phyloP scores from a whole-genome alignment of 1,140 invertebrate species.

The Helicoverpa zea region DNA sequence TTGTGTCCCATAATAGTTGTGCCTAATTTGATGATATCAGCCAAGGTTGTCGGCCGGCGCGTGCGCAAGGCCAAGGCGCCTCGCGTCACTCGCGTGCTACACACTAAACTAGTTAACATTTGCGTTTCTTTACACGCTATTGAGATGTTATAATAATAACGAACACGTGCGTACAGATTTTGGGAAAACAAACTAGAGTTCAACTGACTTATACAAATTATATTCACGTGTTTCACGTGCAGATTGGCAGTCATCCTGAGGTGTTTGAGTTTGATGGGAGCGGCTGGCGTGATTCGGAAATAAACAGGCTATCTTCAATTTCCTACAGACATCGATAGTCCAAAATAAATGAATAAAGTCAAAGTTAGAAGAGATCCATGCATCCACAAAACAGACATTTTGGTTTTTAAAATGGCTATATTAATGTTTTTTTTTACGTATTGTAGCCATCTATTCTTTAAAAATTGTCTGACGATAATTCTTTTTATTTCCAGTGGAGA shows the following conservation, averaged over 20 bases:
- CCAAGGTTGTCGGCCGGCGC: constrained; percentile 35
- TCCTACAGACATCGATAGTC: too few relatives aligned
- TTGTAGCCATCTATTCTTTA: neutral
- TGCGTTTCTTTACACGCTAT: constrained; percentile 2
- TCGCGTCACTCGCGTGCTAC: constrained; percentile 1
- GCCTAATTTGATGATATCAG: constrained; percentile 28
- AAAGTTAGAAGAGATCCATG: neutral
- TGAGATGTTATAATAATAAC: constrained; percentile 9
- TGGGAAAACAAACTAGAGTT: neutral
- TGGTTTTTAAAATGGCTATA: neutral
- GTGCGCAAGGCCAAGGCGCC: constrained; percentile 41
- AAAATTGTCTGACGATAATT: neutral
- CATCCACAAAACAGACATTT: neutral
- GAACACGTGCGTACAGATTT: constrained; percentile 15
- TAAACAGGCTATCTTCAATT: too few relatives aligned
- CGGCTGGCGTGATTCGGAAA: too few relatives aligned
- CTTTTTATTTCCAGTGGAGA: constrained; percentile 90
- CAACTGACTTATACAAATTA: neutral
- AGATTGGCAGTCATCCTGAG: too few relatives aligned
- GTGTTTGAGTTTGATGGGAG: too few relatives aligned
- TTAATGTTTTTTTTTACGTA: too few relatives aligned
- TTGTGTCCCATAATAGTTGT: neutral
- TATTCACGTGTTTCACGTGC: neutral
- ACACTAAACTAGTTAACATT: constrained; percentile 5
- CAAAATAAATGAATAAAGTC: neutral